Evolutionary conservation across 2,888 invertebrate species (phyloP).

Genomic region (Chrysotoxum bicinctum): DNA sequence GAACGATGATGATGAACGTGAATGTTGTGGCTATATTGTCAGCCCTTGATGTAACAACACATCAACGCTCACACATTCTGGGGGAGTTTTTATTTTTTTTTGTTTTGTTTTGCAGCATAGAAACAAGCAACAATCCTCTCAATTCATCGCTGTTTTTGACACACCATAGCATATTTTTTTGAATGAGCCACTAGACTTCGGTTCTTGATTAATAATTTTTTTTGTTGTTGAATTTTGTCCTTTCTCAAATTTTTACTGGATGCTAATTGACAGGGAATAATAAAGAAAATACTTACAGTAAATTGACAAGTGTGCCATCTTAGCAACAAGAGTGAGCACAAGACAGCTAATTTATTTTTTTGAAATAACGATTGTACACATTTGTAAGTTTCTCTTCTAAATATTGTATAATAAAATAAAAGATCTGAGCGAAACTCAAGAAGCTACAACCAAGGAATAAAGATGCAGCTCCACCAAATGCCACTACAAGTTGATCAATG

Average conservation of each 20-base stretch:
- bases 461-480: constrained; percentile 80
- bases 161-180: constrained; percentile 25
- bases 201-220: constrained; percentile 29
- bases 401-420: constrained; percentile 48
- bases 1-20: constrained; percentile 8
- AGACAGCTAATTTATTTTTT: constrained; percentile 37
- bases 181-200: constrained; percentile 37
- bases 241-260: not conserved
- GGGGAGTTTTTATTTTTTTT: constrained; percentile 11
- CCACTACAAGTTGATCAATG: constrained; percentile 79
- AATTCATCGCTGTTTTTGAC: constrained; percentile 23
- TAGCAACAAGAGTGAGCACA: not conserved
- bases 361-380: constrained; percentile 11
- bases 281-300: not conserved
- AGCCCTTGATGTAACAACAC: constrained; percentile 12
- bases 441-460: constrained; percentile 80
- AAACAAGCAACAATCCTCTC: constrained; percentile 42
- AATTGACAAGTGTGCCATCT: constrained; percentile 18
- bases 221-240: constrained; percentile 15
- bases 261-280: constrained; percentile 10
- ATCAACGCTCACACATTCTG: not conserved
- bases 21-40: constrained; percentile 1
- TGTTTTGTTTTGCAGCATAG: constrained; percentile 14
- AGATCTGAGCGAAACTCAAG: constrained; percentile 75
- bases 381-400: constrained; percentile 12